Base-by-base conservation (phyloP, 2,113 vertebrate genomes). In the Picathartes gymnocephalus region DNA sequence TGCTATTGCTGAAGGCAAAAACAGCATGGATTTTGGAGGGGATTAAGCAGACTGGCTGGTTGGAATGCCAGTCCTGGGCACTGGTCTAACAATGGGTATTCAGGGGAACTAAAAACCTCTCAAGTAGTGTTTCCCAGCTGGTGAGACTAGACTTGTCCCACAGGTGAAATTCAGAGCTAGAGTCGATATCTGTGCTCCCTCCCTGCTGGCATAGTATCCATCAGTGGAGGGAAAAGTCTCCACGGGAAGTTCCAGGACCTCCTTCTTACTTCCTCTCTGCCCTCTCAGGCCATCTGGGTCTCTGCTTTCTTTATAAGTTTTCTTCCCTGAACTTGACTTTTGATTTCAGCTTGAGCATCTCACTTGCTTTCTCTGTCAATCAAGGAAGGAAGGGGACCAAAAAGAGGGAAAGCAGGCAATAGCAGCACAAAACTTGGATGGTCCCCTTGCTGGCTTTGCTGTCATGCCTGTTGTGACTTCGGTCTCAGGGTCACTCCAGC, bases 11-110 rank as follows among this genome's bases (percentile, higher is more conserved):
- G 85, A 90, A 87, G 74, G 93, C 85, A 88, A 94, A 96, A 95
- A 30, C 84, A 88, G 82, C 79, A 77, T 64, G 79, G 71, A 86
- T 93, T 96, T 94, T 95, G 68, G 64, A 93, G 56, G 37, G 87
- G 88, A 95, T 95, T 96, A 95, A 92, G 82, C 71, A 95, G 92
- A 86, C 88, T 93, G 71, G 66, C 93, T 93, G 87, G 54, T 88
- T 90, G 68, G 71, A 96, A 97, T 95, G 94, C 94, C 92, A 94
- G 71, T 86, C 51, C 64, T 77, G 79, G 94, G 85, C 79, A 89
- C 81, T 72, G 48, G 37, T 69, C 70, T 93, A 50, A 95, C 48
- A 86, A 16, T 73, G 60, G 31, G 81, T 88, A 69, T 95, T 85
- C 87, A 87, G 62, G n/a, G 78, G 73, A 89, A 81, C 45, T 60